phyloP scores from a whole-genome alignment of 2,113 vertebrate species.

The Desmodus rotundus region DNA sequence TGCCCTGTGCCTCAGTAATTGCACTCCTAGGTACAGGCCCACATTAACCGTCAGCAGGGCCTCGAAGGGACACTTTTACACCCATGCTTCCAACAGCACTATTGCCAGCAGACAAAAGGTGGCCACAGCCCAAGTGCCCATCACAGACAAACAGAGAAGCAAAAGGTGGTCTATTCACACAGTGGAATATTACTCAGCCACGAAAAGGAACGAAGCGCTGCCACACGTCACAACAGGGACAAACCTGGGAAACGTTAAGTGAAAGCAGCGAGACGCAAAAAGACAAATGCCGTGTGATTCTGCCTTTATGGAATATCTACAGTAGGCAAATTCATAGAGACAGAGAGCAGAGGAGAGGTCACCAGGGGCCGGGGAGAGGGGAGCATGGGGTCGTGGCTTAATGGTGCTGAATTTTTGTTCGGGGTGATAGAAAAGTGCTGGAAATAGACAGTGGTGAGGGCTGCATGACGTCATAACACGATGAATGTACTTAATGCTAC shows the following conservation, averaged over 20 bases:
- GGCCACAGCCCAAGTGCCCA: background rate
- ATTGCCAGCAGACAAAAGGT: rapidly evolving
- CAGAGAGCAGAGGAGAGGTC: background rate
- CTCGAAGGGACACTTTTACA: background rate
- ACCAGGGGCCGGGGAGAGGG: background rate
- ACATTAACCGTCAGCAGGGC: too few species aligned
- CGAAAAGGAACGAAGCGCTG: background rate
- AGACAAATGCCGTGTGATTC: background rate
- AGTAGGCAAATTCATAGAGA: rapidly evolving
- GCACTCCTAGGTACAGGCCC: too few species aligned
- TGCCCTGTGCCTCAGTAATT: rapidly evolving
- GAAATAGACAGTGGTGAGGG: background rate
- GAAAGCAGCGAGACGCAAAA: background rate
- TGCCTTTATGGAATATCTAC: rapidly evolving
- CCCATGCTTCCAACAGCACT: rapidly evolving
- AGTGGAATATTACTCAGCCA: rapidly evolving
- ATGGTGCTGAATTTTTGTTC: rapidly evolving
- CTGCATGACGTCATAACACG: background rate
- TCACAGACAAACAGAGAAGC: rapidly evolving
- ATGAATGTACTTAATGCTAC: background rate
- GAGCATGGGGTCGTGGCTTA: rapidly evolving
- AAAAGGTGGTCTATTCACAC: rapidly evolving
- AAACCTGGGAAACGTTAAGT: background rate
- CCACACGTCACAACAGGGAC: rapidly evolving
- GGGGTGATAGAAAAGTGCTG: background rate